Base-by-base conservation (phyloP, 2,888 invertebrate genomes). In the Limnephilus rhombicus region DNA sequence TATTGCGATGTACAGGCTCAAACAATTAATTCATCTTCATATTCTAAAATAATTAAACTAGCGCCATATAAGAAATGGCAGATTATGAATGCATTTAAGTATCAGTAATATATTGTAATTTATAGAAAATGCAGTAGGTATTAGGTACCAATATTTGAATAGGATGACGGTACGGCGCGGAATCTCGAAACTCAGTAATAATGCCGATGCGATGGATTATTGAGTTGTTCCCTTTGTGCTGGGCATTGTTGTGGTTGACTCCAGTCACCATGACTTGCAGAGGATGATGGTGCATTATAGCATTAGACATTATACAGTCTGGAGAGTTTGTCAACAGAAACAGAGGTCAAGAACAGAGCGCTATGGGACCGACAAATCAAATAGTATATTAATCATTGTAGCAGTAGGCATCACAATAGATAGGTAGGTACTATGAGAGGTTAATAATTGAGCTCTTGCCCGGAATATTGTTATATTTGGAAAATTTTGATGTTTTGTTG, bases 201-300 rank as follows among this genome's bases (percentile, higher is more conserved):
- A 68, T 68, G 68, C 68, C 82, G 29, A 82, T 31, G 37, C 34
- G 18, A 83, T 53, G 90, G 90, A 92, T 91, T 91, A 92, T 91
- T 92, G 91, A 91, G 31, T 90, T 91, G 92, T 92, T 91, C 92
- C 90, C 90, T 91, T 92, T 90, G 90, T 90, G 90, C 88, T 85
- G 90, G 91, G 91, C 88, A 92, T 91, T 90, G 91, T 91, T 90
- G 87, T 92, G 89, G 90, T 86, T 87, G 81, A 82, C n/a, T 91
- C 80, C 24, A 45, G 88, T 92, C 92, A 92, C 91, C 41, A 81
- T 92, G 90, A 90, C 90, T 90, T 83, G 90, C 90, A 90, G 68
- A 68, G 24, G 68, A 5, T 68, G 68, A 24, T 9, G 68, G 24
- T 18, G 7, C 24, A 68, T 18, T 4, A 3, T 4, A 53, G 53